Evolutionary conservation across 2,797 vertebrate species (phyloP), one percentile per base, ranked within the genome.

Genomic region (Alcedo quadribrachys): DNA sequence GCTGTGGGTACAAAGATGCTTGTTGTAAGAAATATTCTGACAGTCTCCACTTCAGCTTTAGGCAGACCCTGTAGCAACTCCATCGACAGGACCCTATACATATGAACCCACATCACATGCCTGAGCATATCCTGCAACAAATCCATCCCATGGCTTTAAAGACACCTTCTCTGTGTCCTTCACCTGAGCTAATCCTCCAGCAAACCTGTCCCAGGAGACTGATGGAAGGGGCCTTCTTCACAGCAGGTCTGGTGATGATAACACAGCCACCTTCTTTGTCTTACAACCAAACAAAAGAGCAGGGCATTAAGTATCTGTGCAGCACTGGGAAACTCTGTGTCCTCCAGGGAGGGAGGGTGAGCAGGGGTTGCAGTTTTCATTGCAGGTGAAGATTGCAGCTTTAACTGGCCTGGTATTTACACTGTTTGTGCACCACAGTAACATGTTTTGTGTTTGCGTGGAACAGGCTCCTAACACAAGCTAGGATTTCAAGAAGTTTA

Each of bases 171-270:
- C 84, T 75, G 15, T 81, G 80, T 74, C 82, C 63, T 91, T 91
- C 88, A 90, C 46, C 66, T 51, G 37, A 65, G 32, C 50, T 91
- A 92, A 93, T 82, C 85, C 91, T 75, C 35, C 46, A 60, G 66
- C 46, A 92, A 92, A 93, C 46, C 48, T 51, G 55, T 81, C 73
- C 50, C 66, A 48, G 48, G 35, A 40, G 81, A 32, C 16, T 83
- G 80, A 76, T 16, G 75, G 89, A 76, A 70, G 60, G 13, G 32
- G 15, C 50, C 19, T 48, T 58, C 24, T 51, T 46, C 3, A 5
- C 62, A 81, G 53, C 22, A 71, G n/a, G 33, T 35, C 61, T 67
- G 28, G 16, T 27, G 43, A 15, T 28, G 68, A 5, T 15, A 84
- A 54, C 27, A 69, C 48, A 12, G 2, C 2, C 48, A 28, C 3